Evolutionary conservation across 2,888 invertebrate species (phyloP).

Genomic region (Aleiodes testaceus): DNA sequence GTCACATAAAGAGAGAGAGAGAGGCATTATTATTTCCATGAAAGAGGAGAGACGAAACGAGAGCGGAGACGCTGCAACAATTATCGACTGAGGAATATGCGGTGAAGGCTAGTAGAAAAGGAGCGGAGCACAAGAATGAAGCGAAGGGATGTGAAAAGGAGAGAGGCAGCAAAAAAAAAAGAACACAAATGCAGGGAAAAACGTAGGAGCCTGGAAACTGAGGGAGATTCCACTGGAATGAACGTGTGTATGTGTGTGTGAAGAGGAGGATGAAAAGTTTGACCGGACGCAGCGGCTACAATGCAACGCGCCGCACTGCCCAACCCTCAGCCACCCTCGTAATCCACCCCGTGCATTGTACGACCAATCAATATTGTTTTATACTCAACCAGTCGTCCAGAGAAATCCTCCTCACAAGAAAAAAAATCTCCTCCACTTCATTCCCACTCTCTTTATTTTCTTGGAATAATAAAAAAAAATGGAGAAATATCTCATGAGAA

Average conservation of each 20-base stretch:
- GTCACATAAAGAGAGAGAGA: neutral
- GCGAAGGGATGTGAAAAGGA: neutral
- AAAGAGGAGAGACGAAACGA: slow-evolving; percentile 40
- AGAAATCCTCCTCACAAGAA: slow-evolving; percentile 3
- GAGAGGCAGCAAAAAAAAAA: neutral
- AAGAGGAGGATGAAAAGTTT: slow-evolving; percentile 61
- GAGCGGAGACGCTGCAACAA: slow-evolving; percentile 64
- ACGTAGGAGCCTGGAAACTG: slow-evolving; percentile 36
- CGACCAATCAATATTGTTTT: slow-evolving; percentile 70
- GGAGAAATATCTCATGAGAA: slow-evolving; percentile 25
- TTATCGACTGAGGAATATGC: slow-evolving; percentile 59
- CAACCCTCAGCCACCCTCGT: slow-evolving; percentile 59
- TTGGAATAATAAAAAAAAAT: neutral
- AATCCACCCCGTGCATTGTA: slow-evolving; percentile 66
- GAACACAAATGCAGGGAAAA: slow-evolving; percentile 45
- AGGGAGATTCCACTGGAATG: slow-evolving; percentile 16
- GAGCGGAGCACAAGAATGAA: slow-evolving; percentile 4
- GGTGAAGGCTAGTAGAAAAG: slow-evolving; percentile 26
- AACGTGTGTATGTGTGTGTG: slow-evolving; percentile 23
- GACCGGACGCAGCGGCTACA: slow-evolving; percentile 63
- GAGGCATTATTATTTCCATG: slow-evolving; percentile 2
- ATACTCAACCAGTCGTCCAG: slow-evolving; percentile 45
- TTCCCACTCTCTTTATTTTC: neutral
- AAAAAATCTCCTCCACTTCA: neutral
- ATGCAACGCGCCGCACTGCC: slow-evolving; percentile 66